Conservation (phyloP, 2,888 invertebrate genomes). For the Papilio protenor region DNA sequence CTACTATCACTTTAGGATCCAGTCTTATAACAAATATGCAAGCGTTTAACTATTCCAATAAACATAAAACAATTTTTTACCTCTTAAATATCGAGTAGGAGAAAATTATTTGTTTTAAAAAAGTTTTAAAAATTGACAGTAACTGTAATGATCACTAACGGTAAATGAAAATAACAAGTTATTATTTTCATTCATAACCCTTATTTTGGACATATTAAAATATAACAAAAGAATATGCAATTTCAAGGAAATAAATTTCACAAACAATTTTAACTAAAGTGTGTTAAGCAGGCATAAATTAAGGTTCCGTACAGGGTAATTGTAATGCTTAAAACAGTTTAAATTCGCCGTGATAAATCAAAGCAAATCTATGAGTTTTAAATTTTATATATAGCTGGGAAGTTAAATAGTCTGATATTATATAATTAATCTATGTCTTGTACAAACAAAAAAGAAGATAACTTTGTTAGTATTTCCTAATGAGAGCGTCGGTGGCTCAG, state of each 20-base stretch:
- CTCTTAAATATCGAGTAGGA: not conserved
- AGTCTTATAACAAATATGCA: not conserved
- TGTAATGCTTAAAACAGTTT: not conserved
- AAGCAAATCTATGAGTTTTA: not conserved
- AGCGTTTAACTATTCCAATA: not conserved
- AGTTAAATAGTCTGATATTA: not conserved
- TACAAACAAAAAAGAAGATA: not conserved
- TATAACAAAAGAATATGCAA: not conserved
- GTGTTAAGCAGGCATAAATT: not conserved
- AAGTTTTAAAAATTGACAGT: not conserved
- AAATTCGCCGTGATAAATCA: not conserved
- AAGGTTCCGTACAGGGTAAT: not conserved
- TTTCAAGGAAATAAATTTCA: slow-evolving; percentile 6
- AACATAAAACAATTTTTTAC: not conserved
- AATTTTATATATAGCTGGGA: not conserved
- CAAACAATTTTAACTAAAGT: not conserved
- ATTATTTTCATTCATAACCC: not conserved
- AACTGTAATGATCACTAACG: not conserved
- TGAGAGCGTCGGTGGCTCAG: no score
- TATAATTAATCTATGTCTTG: not conserved
- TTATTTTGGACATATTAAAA: not conserved
- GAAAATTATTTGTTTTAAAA: not conserved
- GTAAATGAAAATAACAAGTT: not conserved
- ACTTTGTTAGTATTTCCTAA: not conserved
- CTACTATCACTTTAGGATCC: no score